phyloP scores from a whole-genome alignment of 2,113 vertebrate genomes.

The Mirounga angustirostris region DNA sequence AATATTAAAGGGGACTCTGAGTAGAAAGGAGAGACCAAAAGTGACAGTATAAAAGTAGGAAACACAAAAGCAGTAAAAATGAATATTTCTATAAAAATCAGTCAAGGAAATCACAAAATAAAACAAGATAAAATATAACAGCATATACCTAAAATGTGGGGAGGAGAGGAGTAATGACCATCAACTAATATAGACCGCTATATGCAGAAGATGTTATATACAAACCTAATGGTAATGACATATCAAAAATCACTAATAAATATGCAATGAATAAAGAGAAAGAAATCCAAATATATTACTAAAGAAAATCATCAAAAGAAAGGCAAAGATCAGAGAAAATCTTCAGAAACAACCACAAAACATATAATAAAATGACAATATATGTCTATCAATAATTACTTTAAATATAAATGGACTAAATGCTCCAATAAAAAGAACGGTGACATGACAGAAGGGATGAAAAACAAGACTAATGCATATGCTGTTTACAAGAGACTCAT shows the following conservation, averaged over 20 bases:
- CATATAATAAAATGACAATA: neutral
- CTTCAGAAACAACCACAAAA: neutral
- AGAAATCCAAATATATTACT: neutral
- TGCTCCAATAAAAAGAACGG: neutral
- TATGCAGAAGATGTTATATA: neutral
- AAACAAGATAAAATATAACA: neutral
- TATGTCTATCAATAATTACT: neutral
- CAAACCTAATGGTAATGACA: neutral
- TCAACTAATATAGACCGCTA: neutral
- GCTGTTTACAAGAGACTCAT: neutral
- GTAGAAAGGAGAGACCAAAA: neutral
- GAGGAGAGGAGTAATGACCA: neutral
- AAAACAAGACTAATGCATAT: neutral
- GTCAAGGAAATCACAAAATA: neutral
- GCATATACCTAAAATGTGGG: neutral
- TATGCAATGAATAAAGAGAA: neutral
- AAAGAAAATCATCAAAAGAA: neutral
- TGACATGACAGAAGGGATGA: neutral
- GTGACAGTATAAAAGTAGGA: neutral
- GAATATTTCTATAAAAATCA: neutral
- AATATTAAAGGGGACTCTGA: neutral
- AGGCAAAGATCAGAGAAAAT: neutral
- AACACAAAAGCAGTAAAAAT: neutral
- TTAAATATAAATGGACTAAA: neutral
- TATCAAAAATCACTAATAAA: neutral